Conservation (phyloP, 2,113 vertebrate genomes). For the Peromyscus californicus region DNA sequence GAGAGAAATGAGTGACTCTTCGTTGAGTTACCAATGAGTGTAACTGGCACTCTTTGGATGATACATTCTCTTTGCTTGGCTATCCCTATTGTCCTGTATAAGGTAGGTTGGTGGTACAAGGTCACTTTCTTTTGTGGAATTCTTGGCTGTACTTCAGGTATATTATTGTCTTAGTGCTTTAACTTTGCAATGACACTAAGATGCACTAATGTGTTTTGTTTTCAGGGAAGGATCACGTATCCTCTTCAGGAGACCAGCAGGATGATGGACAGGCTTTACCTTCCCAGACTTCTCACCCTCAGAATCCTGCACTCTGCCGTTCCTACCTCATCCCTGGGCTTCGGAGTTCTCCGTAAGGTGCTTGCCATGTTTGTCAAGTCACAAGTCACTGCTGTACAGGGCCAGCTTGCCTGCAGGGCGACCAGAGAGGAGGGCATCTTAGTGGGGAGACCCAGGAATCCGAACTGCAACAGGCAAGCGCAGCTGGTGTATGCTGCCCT, state of each 20-base stretch:
- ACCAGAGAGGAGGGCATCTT: accelerated
- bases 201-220: neutral
- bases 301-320: no score
- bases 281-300: neutral
- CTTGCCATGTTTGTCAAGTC: neutral
- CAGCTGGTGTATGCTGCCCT: accelerated
- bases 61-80: neutral
- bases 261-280: accelerated
- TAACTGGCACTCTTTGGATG: neutral
- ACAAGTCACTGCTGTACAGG: no score
- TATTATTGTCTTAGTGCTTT: neutral
- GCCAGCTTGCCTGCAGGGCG: neutral
- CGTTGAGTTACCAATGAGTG: neutral
- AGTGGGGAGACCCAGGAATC: neutral
- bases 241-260: neutral
- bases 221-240: neutral
- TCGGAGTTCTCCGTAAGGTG: neutral
- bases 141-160: neutral
- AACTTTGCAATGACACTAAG: neutral
- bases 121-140: neutral
- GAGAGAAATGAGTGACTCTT: accelerated
- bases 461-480: accelerated
- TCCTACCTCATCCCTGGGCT: accelerated
- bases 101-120: neutral
- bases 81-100: accelerated